Evolutionary conservation across 1,140 invertebrate species (phyloP), one percentile per base, ranked within the genome.

Genomic region (Microvelia longipes): DNA sequence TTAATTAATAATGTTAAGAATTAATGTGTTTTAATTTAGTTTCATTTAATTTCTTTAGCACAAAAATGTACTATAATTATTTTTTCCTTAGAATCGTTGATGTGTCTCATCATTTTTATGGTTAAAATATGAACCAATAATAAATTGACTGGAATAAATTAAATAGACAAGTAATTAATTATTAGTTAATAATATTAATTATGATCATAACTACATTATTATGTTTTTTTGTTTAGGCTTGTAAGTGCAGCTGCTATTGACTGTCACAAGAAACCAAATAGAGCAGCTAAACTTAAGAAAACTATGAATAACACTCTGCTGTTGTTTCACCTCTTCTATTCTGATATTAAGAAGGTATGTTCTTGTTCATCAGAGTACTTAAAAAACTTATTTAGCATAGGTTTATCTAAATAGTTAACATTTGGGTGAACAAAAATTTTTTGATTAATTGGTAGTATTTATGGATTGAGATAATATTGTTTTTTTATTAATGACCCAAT

Each of bases 251-350:
- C 75, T 72, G 75, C 78, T 73, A 76, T 74, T 64, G 76, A 80
- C 28, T 81, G 80, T 74, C 78, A 78, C 72, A 77, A 76, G 69
- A 80, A 77, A 70, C 78, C 79, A 63, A 77, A 77, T 35, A 75
- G 76, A 73, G 78, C 79, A 28, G 78, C 77, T 29, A 80, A 80
- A 75, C 74, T 82, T 60, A 81, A 80, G 72, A 77, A 78, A 64
- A 77, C 71, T 69, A 80, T 82, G 72, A 79, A 77, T 76, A 78
- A 81, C 62, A 77, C 77, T n/a, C 77, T 82, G 75, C 72, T 80
- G 29, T 78, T 81, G 68, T 82, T 83, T 73, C 74, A 80, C 69
- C 77, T 80, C 73, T 78, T 77, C 68, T 78, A 80, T 74, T 77
- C 77, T 67, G 76, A 79, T 67, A 74, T 81, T 69, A 75, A 77